Percentiles rank a stretch among this genome's conserved stretches.
phyloP scores from a whole-genome alignment of 2,797 vertebrate genomes.

The Mormyrops boulengeri region DNA sequence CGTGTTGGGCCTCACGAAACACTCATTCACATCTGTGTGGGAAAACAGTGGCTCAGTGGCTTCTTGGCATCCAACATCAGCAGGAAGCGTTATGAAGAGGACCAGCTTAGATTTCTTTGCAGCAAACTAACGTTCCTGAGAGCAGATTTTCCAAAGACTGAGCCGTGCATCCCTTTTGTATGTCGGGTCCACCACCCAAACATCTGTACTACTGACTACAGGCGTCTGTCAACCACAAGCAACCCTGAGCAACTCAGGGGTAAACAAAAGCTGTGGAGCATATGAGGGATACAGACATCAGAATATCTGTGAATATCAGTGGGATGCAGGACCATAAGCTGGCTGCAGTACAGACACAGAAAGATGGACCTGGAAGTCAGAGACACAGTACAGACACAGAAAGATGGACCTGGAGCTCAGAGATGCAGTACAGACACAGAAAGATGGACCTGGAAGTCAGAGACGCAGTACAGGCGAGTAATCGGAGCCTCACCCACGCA shows the following conservation, averaged over 20 bases:
- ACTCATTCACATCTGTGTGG: conserved; percentile 85
- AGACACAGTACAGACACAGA: not conserved
- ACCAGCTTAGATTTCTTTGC: not conserved
- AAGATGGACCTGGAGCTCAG: not conserved
- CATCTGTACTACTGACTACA: not conserved
- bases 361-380: not conserved
- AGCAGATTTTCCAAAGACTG: not conserved
- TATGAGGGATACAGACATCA: not conserved
- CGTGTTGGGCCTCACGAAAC: conserved; percentile 75
- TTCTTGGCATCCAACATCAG: not conserved
- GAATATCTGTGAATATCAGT: not conserved
- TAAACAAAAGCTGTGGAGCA: not conserved
- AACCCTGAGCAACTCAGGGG: not conserved
- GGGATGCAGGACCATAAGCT: not conserved
- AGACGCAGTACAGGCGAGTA: not conserved
- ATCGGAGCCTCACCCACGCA: conserved; percentile 72
- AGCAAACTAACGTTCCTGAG: not conserved
- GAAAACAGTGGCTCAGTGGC: conserved; percentile 16
- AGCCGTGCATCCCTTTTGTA: not conserved
- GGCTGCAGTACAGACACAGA: no score
- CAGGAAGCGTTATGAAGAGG: not conserved
- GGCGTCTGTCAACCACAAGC: not conserved
- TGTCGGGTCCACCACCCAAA: not conserved
- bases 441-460: not conserved
- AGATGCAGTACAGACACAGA: not conserved